Evolutionary conservation across 2,797 vertebrate species (phyloP).

Genomic region (Semaprochilodus insignis): DNA sequence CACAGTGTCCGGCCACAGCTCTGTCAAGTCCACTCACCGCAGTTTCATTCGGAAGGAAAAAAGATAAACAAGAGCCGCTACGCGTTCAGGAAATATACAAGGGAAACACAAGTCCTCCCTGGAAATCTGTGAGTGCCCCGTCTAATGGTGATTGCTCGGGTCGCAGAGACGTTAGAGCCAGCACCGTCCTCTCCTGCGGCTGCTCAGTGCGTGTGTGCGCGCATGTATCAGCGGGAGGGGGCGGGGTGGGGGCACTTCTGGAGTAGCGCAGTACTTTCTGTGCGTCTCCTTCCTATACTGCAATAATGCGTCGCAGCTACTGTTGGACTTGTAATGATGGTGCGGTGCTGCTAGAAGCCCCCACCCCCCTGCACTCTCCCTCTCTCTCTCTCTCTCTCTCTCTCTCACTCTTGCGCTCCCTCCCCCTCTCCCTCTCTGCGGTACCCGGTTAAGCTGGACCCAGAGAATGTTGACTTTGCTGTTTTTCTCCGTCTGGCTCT

Average conservation of each 20-base stretch:
- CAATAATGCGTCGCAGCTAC: constrained; percentile 80
- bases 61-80: neutral
- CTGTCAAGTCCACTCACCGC: neutral
- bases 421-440: constrained; percentile 71
- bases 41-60: neutral
- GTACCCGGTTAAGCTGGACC: constrained; percentile 66
- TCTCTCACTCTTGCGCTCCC: constrained; percentile 67
- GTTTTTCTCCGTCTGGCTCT: constrained; percentile 48
- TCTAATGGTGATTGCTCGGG: neutral
- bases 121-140: neutral
- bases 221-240: constrained; percentile 18
- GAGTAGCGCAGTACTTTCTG: constrained; percentile 60
- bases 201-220: constrained; percentile 25
- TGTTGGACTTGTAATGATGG: constrained; percentile 74
- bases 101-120: neutral
- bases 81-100: neutral
- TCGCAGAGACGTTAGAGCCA: too few relatives aligned
- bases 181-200: constrained; percentile 20
- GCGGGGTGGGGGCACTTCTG: constrained; percentile 36
- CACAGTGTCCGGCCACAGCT: neutral
- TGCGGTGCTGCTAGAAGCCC: constrained; percentile 65
- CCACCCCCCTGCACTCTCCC: constrained; percentile 25
- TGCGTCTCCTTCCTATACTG: constrained; percentile 67
- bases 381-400: constrained; percentile 57
- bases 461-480: constrained; percentile 73